A percentile compares a stretch with the other conserved stretches of the same genome.
Conservation (phyloP, 1,140 invertebrate species). For the Musca domestica region DNA sequence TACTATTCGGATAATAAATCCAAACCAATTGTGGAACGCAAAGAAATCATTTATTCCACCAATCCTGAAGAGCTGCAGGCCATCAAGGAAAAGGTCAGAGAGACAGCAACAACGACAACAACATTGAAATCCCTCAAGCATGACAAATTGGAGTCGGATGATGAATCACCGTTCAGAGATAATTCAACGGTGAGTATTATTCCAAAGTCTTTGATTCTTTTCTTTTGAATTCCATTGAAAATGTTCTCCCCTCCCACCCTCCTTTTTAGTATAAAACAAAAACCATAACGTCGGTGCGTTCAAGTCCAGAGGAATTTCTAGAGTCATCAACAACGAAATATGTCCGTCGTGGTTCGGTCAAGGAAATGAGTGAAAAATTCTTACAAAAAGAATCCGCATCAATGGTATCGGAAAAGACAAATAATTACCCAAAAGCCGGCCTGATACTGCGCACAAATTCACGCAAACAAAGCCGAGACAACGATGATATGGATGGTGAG, state of each 20-base stretch:
- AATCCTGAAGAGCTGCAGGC: conserved; percentile 60
- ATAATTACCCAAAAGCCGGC: conserved; percentile 64
- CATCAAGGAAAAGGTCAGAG: conserved; percentile 37
- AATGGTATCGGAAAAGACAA: conserved; percentile 27
- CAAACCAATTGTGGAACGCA: conserved; percentile 64
- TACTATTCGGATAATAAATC: conserved; percentile 66
- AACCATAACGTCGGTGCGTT: not conserved
- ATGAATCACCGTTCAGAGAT: not conserved
- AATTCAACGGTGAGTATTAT: not conserved
- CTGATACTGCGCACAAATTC: conserved; percentile 60
- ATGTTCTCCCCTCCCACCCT: not conserved
- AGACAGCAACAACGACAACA: conserved; percentile 13
- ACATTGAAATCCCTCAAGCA: conserved; percentile 35
- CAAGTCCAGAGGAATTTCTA: conserved; percentile 15
- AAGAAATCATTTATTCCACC: conserved; percentile 66
- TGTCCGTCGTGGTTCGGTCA: conserved; percentile 66
- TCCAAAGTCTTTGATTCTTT: not conserved
- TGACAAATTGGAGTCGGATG: conserved; percentile 36
- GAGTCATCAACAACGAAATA: conserved; percentile 51
- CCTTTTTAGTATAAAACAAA: not conserved
- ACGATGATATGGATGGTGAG: conserved; percentile 37
- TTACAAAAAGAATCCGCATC: conserved; percentile 54
- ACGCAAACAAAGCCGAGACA: conserved; percentile 29
- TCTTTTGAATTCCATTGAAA: not conserved
- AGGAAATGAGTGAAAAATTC: conserved; percentile 71